These are phyloP conservation scores for Notospermus geniculatus DNA, from an alignment of 1,140 invertebrate genomes.

Conservation along the genomic window DNA sequence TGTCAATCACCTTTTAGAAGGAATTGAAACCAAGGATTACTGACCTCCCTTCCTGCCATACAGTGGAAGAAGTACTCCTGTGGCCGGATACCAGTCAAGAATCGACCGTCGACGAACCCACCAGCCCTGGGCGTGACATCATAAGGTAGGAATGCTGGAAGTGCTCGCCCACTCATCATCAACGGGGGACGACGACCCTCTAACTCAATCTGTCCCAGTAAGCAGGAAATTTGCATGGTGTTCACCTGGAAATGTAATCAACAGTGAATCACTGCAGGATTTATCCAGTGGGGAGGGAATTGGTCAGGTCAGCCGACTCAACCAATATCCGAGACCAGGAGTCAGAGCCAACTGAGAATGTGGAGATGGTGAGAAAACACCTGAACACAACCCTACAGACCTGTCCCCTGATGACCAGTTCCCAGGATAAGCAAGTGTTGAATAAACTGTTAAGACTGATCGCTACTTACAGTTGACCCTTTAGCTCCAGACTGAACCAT, in stretches of 20 bases:
- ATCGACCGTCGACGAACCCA: conserved; percentile 92
- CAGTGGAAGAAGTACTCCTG: conserved; percentile 99
- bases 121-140: conserved; percentile 89
- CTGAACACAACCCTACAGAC: no score
- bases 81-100: conserved; percentile 95
- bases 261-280: no score
- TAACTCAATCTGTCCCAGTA: conserved; percentile 96
- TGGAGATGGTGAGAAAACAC: no score
- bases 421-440: background rate
- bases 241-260: conserved; percentile 66
- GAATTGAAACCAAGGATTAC: background rate
- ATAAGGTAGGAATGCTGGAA: conserved; percentile 91
- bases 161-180: conserved; percentile 87
- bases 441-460: background rate
- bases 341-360: no score
- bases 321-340: no score
- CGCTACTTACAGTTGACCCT: conserved; percentile 71
- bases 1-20: background rate
- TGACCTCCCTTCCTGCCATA: conserved; percentile 95
- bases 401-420: no score
- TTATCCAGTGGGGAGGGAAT: no score
- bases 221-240: conserved; percentile 95
- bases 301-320: no score
- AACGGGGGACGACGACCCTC: conserved; percentile 95
- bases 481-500: conserved; percentile 99